Evolutionary conservation across 2,888 invertebrate species (phyloP).

Genomic region (Crematogaster levior): DNA sequence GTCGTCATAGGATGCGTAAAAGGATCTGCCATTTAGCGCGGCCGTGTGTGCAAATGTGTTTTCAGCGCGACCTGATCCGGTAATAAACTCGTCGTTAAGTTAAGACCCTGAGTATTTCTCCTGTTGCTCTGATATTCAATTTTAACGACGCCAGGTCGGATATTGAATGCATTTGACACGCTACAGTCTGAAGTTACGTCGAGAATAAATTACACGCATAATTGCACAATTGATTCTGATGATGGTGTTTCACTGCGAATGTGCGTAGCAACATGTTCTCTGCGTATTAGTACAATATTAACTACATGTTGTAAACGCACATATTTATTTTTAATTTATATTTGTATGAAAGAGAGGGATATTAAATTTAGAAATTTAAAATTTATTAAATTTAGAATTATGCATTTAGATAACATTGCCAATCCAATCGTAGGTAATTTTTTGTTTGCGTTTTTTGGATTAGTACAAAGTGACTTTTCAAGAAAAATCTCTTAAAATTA

Average conservation of each 20-base stretch:
- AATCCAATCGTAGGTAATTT: neutral
- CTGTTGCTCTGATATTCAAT: slow-evolving; percentile 30
- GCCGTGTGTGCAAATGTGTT: slow-evolving; percentile 13
- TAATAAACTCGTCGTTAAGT: slow-evolving; percentile 46
- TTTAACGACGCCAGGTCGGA: slow-evolving; percentile 19
- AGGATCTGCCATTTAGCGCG: neutral
- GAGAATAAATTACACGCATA: neutral
- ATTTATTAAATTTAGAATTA: too few relatives aligned
- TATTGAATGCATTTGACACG: slow-evolving; percentile 17
- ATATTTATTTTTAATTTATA: neutral
- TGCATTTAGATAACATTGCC: neutral
- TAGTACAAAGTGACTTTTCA: neutral
- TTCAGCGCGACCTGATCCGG: slow-evolving; percentile 26
- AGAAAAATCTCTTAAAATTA: slow-evolving; percentile 5
- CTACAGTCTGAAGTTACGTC: neutral
- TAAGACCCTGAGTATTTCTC: neutral
- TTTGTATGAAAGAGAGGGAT: neutral
- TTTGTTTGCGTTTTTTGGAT: neutral
- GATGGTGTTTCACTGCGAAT: neutral
- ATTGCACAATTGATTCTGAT: neutral
- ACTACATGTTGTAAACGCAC: neutral
- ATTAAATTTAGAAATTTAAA: neutral
- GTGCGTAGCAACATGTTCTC: neutral
- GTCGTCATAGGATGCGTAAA: slow-evolving; percentile 4
- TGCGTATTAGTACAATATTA: neutral